Evolutionary conservation across 2,888 invertebrate genomes (phyloP).

Genomic region (Chrysodeixis includens): DNA sequence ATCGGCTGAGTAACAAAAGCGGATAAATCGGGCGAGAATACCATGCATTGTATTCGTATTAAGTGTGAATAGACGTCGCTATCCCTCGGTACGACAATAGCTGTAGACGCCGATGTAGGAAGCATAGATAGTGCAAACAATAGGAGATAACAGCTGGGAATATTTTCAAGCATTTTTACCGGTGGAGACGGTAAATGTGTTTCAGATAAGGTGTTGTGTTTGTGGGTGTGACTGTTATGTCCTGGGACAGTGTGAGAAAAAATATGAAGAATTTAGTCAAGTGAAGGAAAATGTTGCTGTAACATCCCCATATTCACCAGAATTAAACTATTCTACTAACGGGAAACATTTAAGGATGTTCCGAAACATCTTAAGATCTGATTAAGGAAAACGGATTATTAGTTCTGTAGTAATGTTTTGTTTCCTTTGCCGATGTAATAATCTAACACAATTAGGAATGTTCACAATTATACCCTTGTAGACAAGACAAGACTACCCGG

Average conservation of each 20-base stretch:
- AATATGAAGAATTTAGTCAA: too few relatives aligned
- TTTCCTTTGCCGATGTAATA: not conserved
- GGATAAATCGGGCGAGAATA: slow-evolving; percentile 74
- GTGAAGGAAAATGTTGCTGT: too few relatives aligned
- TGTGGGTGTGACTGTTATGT: not conserved
- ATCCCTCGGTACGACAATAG: slow-evolving; percentile 70
- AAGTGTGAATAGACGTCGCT: slow-evolving; percentile 75
- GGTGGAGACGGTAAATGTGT: slow-evolving; percentile 39
- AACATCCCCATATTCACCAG: too few relatives aligned
- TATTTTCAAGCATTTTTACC: slow-evolving; percentile 47
- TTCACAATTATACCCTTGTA: not conserved
- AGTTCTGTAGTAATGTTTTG: not conserved
- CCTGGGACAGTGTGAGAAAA: too few relatives aligned
- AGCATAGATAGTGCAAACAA: slow-evolving; percentile 61
- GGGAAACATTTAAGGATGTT: not conserved
- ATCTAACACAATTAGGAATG: not conserved
- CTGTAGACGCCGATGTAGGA: slow-evolving; percentile 58
- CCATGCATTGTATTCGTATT: slow-evolving; percentile 79
- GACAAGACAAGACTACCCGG: not conserved
- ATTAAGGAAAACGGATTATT: not conserved
- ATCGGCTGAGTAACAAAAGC: slow-evolving; percentile 69
- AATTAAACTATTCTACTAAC: not conserved
- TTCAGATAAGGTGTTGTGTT: slow-evolving; percentile 30
- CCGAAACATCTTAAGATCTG: not conserved
- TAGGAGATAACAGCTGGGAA: slow-evolving; percentile 40